These are phyloP conservation scores for Melanocharis versteri DNA, from an alignment of 2,113 vertebrate species.

Conservation along the genomic window DNA sequence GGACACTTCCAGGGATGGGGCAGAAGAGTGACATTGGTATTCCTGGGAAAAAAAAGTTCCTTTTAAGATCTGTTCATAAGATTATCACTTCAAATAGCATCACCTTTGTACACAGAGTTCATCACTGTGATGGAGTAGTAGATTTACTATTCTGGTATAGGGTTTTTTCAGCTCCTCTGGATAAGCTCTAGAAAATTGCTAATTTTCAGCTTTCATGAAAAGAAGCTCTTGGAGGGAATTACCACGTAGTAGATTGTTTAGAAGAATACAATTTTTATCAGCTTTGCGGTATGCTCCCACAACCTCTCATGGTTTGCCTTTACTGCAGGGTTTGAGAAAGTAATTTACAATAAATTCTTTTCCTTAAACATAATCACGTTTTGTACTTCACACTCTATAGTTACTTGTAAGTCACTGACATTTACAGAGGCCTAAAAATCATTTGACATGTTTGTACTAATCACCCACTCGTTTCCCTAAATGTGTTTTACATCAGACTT, in stretches of 20 bases:
- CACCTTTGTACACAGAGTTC: neutral
- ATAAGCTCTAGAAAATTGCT: neutral
- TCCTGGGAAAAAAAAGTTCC: neutral
- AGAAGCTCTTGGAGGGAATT: neutral
- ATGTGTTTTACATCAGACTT: neutral
- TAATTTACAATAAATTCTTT: neutral
- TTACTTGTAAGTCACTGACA: neutral
- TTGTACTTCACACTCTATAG: accelerated
- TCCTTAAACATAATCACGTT: accelerated
- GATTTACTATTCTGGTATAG: too few relatives aligned
- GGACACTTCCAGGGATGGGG: neutral
- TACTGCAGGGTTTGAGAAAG: neutral
- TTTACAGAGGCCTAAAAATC: neutral
- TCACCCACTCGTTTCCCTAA: neutral
- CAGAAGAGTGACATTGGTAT: neutral
- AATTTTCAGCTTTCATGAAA: neutral
- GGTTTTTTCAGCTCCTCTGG: neutral
- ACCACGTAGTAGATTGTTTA: neutral
- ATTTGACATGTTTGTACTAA: neutral
- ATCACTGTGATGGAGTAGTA: accelerated
- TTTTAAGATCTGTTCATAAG: neutral
- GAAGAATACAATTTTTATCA: neutral
- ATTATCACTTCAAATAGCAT: neutral
- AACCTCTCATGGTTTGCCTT: accelerated
- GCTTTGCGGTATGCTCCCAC: neutral